Base-by-base conservation (phyloP, 2,113 vertebrate species). In the Rhabdornis inornatus region DNA sequence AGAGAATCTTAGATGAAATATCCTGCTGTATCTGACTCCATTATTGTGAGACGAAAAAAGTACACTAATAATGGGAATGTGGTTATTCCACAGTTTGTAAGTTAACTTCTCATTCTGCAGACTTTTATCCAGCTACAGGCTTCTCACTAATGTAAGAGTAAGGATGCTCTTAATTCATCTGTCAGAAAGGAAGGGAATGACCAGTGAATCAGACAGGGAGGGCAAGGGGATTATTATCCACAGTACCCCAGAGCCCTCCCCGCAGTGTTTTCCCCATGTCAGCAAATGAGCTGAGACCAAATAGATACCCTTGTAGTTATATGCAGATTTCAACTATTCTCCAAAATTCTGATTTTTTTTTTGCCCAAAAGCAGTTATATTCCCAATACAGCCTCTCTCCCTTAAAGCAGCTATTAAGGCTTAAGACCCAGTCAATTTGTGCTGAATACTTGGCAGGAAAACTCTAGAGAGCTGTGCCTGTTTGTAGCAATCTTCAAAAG, bases 401-500 rank as follows among this genome's bases (percentile, higher is more conserved):
- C 42, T 70, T 83, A 74, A 14, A 94, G 33, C 71, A 81, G 56
- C 55, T 89, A 69, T 77, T 92, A 80, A 89, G 33, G 47, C 57
- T 65, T 74, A 74, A 77, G 72, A 77, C 35, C 40, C 66, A 77
- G 71, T 80, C 80, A 76, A 74, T 80, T 77, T 89, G 55, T 83
- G 71, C 71, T 86, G 79, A 92, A 65, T 61, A 53, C 31, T 83
- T 80, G 37, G 40, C 92, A 72, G 92, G 84, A 76, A 63, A 85
- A 83, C 27, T 76, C 94, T 66, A 92, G 71, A 94, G 63, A 68
- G 49, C 40, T 83, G 27, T 40, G 40, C 71, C 63, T 72, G 44
- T 87, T 93, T 82, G 69, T 69, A 92, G n/a, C 3, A 3, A 83
- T 80, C 63, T 94, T 94, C 93, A 95, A 90, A 96, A 80, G 71